Evolutionary conservation across 2,888 invertebrate species (phyloP).

Genomic region (Noctua comes): DNA sequence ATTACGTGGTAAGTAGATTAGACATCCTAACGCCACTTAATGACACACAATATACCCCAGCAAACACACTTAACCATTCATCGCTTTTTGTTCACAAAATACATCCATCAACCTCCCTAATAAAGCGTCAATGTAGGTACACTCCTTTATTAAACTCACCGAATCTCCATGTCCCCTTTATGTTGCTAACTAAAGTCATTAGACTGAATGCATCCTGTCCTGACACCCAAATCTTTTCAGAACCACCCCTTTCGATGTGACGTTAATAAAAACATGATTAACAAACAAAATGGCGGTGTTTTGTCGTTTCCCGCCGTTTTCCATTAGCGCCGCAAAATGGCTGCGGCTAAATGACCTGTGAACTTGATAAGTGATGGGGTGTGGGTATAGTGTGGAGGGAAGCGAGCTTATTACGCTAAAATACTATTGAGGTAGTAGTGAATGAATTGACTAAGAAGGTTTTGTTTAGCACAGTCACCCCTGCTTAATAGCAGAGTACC

Average conservation of each 20-base stretch:
- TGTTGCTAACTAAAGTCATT: slow-evolving; percentile 24
- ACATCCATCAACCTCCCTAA: slow-evolving; percentile 28
- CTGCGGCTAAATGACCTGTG: slow-evolving; percentile 73
- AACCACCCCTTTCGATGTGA: slow-evolving; percentile 46
- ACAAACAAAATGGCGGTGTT: slow-evolving; percentile 67
- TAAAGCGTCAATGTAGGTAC: slow-evolving; percentile 15
- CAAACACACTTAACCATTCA: slow-evolving; percentile 28
- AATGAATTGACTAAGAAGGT: no score
- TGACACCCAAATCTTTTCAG: slow-evolving; percentile 42
- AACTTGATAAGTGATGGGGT: slow-evolving; percentile 75
- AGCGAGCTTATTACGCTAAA: slow-evolving; percentile 40
- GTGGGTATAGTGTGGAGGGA: slow-evolving; percentile 15
- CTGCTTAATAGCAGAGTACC: no score
- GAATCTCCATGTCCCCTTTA: slow-evolving; percentile 6
- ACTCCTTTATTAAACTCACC: background rate
- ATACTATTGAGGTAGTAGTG: background rate
- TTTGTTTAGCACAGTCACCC: no score
- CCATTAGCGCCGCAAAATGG: slow-evolving; percentile 70
- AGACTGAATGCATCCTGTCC: slow-evolving; percentile 45
- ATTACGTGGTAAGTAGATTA: no score
- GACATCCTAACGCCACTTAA: background rate
- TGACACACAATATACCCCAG: slow-evolving; percentile 3
- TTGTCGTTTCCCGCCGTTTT: slow-evolving; percentile 73
- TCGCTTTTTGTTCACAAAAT: slow-evolving; percentile 20
- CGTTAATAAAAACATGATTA: slow-evolving; percentile 64